Conservation (phyloP, 2,113 vertebrate genomes). For the Datnioides undecimradiatus region DNA sequence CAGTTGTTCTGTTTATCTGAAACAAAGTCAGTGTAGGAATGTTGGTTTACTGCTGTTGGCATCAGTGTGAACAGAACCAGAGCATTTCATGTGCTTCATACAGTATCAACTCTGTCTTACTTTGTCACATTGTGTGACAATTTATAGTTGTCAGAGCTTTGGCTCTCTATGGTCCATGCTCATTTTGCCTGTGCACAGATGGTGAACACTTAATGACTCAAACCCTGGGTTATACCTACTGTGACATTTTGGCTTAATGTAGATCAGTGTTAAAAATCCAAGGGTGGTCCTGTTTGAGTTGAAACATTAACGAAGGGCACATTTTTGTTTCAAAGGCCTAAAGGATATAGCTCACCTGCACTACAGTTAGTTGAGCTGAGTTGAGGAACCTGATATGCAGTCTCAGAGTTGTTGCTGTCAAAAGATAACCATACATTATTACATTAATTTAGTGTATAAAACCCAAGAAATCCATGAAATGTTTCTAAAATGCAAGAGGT, state of each 20-base stretch:
- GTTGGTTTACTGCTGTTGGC: background rate
- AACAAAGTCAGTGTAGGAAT: slow-evolving; percentile 33
- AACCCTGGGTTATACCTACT: background rate
- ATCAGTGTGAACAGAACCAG: background rate
- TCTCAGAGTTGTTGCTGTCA: slow-evolving; percentile 41
- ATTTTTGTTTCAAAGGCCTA: no score
- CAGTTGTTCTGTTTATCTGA: slow-evolving; percentile 49
- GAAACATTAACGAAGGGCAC: no score
- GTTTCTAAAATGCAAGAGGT: background rate
- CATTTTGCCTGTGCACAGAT: background rate
- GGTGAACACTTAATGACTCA: background rate
- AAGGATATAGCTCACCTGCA: slow-evolving; percentile 50
- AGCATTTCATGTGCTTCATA: background rate
- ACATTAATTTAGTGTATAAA: background rate
- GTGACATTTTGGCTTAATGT: background rate
- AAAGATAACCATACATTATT: slow-evolving; percentile 1
- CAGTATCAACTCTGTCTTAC: background rate
- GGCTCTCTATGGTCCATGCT: background rate
- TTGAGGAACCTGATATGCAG: slow-evolving; percentile 13
- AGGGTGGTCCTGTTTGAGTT: background rate
- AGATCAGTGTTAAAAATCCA: background rate
- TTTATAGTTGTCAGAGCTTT: background rate
- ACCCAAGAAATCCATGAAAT: background rate
- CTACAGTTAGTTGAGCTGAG: slow-evolving; percentile 30
- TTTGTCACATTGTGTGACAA: background rate